Base-by-base conservation (phyloP, 2,888 invertebrate genomes). In the Pelosia muscerda region DNA sequence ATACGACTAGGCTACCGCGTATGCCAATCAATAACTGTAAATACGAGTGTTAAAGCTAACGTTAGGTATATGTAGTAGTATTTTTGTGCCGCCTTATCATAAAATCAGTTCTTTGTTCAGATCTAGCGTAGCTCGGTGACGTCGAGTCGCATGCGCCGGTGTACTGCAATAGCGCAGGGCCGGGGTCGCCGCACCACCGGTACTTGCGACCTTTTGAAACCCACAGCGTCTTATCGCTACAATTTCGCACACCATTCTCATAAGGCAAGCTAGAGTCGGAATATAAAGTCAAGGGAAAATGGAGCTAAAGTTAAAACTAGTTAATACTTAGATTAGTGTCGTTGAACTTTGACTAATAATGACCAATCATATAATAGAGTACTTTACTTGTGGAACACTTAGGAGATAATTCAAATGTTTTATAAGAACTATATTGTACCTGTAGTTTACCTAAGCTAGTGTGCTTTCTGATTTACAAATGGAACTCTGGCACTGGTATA, bases 91-190 rank as follows among this genome's bases (percentile, higher is more conserved):
- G 34, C 34, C 64, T 75, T 78, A 77, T 78, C 83, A 78, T 72
- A 76, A 79, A 84, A 81, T 81, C 77, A 79, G 76, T 79, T 78
- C 81, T 81, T 81, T 80, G 86, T 84, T 83, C 75, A 73, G 76
- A 82, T 79, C 77, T 76, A 80, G 80, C 76, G 73, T 83, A 78
- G 84, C 77, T 84, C 81, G 77, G 81, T 83, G 77, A 77, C 75
- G 71, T 55, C 62, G 23, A 66, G 69, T 65, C 56, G 69, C 75
- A 42, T 67, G 63, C 59, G 57, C 70, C 66, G 38, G 68, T 66
- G 38, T 66, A 69, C n/a, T 56, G 58, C 65, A 59, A 53, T 28
- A 61, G 63, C 71, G 55, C 53, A 75, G 49, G 66, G 71, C 77
- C 66, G 59, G 68, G 53, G 57, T 73, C 71, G 61, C 66, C 64